Evolutionary conservation across 2,888 invertebrate species (phyloP), one percentile per base, ranked within the genome.

Genomic region (Diaprepes abbreviatus): DNA sequence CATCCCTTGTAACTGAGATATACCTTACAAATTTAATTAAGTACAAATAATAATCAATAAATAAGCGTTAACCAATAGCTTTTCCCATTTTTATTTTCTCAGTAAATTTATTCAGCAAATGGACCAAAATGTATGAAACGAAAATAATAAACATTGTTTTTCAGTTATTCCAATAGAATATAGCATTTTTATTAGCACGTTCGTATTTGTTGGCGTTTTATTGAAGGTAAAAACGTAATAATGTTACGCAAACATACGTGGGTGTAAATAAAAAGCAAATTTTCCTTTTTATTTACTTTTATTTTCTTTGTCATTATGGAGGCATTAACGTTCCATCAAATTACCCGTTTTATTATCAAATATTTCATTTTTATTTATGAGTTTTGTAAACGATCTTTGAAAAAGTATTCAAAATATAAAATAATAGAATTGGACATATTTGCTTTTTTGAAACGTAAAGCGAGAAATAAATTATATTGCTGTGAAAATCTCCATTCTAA

Each of bases 161-260:
- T 45, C 24, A 24, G 19, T 45, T 45, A 24, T 45, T 45, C 12
- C 21, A 45, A 45, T 45, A 45, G 45, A 45, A 43, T 43, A 21
- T 24, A 45, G 45, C 21, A 24, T 45, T 45, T 45, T 45, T 45
- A 45, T 45, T 45, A 12, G 24, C 45, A 45, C 45, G 24, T 24
- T 4, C 45, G 12, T 45, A 45, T 45, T 24, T 45, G 24, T 24
- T 24, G 21, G 5, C 24, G 24, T 45, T 45, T 21, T 43, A 43
- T 21, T 43, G 24, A 45, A 45, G 24, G 45, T 45, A 45, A 45
- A 45, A 45, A 45, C 12, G 24, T 45, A 45, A 45, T 24, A 45
- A 45, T 24, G 12, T 45, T 24, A 12, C 24, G 12, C 45, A 45
- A 45, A 45, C 45, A 45, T 24, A 24, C n/a, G 24, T 45, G 7